Percentiles rank a stretch among this genome's conserved stretches.
phyloP scores from a whole-genome alignment of 1,140 invertebrate species.

The Bombus sibiricus region DNA sequence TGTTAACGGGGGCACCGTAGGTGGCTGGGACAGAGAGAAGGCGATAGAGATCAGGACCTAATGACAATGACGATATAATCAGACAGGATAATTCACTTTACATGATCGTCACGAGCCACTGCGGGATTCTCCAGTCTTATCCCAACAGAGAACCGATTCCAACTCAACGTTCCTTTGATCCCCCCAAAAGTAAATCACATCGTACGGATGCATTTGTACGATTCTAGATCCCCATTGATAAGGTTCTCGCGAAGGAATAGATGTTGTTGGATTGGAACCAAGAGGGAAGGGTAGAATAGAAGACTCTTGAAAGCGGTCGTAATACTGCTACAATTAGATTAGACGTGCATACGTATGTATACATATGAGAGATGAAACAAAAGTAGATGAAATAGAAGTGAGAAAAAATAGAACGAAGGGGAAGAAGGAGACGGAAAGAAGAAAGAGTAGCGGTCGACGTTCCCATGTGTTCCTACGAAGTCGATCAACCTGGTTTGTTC shows the following conservation, averaged over 20 bases:
- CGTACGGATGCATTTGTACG: neutral
- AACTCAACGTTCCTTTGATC: neutral
- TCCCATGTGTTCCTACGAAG: constrained; percentile 74
- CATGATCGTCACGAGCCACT: constrained; percentile 51
- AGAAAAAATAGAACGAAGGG: constrained; percentile 56
- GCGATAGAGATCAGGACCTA: constrained; percentile 63
- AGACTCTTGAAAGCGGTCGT: neutral
- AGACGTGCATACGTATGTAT: neutral
- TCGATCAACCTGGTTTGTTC: constrained; percentile 76
- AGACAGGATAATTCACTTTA: constrained; percentile 66
- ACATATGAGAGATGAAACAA: neutral
- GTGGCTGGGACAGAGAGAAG: constrained; percentile 64
- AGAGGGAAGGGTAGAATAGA: neutral
- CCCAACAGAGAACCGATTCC: neutral
- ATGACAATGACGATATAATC: constrained; percentile 69
- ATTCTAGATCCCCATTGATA: neutral
- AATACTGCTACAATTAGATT: constrained; percentile 18
- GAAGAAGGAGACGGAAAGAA: constrained; percentile 49
- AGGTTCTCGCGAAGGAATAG: constrained; percentile 1
- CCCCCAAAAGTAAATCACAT: neutral
- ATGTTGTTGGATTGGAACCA: neutral
- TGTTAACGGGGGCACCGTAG: constrained; percentile 74
- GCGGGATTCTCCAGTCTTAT: constrained; percentile 21
- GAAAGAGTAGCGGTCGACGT: constrained; percentile 50
- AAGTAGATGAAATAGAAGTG: constrained; percentile 34